phyloP scores from a whole-genome alignment of 2,797 vertebrate genomes.

The Neopelma chrysocephalum region DNA sequence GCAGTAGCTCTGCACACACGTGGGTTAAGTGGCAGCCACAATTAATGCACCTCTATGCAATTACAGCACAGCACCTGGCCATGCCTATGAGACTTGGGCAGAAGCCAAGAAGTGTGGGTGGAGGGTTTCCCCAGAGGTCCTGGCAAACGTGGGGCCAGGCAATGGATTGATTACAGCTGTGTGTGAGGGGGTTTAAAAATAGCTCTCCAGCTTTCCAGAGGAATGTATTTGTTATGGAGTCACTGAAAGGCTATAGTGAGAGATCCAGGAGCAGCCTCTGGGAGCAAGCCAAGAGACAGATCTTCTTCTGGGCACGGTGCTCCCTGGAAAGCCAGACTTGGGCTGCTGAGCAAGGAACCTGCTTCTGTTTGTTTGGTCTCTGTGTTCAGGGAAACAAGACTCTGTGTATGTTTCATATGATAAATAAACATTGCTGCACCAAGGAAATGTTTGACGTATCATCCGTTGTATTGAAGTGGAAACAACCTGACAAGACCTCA shows the following conservation, averaged over 20 bases:
- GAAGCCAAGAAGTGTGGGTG: constrained; percentile 4
- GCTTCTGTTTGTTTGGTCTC: constrained; percentile 31
- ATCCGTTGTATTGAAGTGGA: not conserved
- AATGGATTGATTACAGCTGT: constrained; percentile 31
- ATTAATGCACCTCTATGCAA: not conserved
- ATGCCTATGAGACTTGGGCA: not conserved
- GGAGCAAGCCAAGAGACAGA: constrained; percentile 21
- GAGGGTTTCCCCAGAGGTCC: constrained; percentile 50
- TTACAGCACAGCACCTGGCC: not conserved
- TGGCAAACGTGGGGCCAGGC: fast-evolving
- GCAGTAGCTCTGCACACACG: fast-evolving
- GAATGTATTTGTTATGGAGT: constrained; percentile 56
- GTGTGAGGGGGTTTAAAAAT: constrained; percentile 40
- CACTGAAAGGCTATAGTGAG: constrained; percentile 25
- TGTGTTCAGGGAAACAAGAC: constrained; percentile 30
- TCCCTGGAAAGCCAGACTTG: constrained; percentile 6
- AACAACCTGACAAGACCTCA: constrained; percentile 24
- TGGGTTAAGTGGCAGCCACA: not conserved
- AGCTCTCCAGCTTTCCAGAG: constrained; percentile 17
- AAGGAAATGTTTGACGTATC: not conserved
- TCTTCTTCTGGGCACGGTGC: not conserved
- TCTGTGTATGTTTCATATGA: not conserved
- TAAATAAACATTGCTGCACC: constrained; percentile 26
- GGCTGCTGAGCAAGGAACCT: not conserved
- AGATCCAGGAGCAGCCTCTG: not conserved